These are phyloP conservation scores for Uloborus diversus DNA, from an alignment of 1,140 invertebrate genomes.

Conservation along the genomic window DNA sequence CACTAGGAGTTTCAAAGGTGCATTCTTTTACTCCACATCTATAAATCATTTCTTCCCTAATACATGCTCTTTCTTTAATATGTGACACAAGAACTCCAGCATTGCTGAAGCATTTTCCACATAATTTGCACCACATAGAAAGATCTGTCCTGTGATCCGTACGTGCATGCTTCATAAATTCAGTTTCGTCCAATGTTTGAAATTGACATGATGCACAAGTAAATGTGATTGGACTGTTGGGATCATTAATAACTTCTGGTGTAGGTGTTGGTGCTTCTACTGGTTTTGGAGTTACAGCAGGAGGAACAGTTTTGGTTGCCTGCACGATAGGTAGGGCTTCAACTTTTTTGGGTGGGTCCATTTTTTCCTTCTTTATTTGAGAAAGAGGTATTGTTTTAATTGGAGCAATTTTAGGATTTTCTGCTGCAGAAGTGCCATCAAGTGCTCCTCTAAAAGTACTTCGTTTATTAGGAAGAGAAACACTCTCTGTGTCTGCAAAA, in stretches of 20 bases:
- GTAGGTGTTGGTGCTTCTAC: background rate
- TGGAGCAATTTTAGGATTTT: background rate
- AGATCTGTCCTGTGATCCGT: slow-evolving; percentile 42
- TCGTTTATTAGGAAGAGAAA: background rate
- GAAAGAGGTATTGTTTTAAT: background rate
- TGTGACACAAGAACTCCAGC: slow-evolving; percentile 42
- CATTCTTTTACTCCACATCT: slow-evolving; percentile 47
- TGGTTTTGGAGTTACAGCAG: background rate
- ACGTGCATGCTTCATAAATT: slow-evolving; percentile 51
- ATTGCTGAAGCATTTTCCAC: slow-evolving; percentile 46
- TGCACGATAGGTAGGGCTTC: background rate
- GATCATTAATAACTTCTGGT: background rate
- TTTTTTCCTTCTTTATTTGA: slow-evolving; percentile 21
- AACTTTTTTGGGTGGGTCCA: background rate
- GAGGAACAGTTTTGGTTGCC: background rate
- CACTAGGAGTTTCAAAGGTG: slow-evolving; percentile 28
- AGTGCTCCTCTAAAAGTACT: background rate
- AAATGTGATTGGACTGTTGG: background rate
- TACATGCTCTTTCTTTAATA: slow-evolving; percentile 23
- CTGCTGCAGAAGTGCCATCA: background rate
- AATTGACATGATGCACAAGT: slow-evolving; percentile 38
- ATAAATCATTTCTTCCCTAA: slow-evolving; percentile 42
- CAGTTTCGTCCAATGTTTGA: slow-evolving; percentile 13
- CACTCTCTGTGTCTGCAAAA: background rate
- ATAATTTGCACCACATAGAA: slow-evolving; percentile 52